phyloP scores from a whole-genome alignment of 2,888 invertebrate species.

The Drepana falcataria region DNA sequence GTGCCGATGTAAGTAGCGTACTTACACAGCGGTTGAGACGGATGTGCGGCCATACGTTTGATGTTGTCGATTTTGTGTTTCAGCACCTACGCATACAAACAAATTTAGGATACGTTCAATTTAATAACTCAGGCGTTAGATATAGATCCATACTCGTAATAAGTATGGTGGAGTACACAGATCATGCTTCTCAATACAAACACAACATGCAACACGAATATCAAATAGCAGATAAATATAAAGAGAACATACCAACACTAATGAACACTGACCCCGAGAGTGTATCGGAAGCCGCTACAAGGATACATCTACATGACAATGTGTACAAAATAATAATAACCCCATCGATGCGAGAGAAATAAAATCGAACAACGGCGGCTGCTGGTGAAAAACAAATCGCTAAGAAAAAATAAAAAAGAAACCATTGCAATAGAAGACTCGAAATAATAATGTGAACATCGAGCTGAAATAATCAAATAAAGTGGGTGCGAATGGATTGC shows the following conservation, averaged over 20 bases:
- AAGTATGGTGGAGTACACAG: slow-evolving; percentile 32
- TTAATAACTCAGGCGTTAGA: slow-evolving; percentile 7
- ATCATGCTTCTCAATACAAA: slow-evolving; percentile 41
- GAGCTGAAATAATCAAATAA: slow-evolving; percentile 36
- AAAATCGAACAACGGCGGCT: slow-evolving; percentile 31
- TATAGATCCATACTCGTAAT: slow-evolving; percentile 3
- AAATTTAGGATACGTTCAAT: slow-evolving; percentile 8
- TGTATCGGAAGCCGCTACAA: slow-evolving; percentile 8
- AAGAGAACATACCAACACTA: slow-evolving; percentile 26
- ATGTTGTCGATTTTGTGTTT: slow-evolving; percentile 97
- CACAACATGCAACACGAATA: slow-evolving; percentile 33
- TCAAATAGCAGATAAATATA: slow-evolving; percentile 23
- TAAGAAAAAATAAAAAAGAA: slow-evolving; percentile 27
- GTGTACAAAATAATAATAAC: slow-evolving; percentile 27
- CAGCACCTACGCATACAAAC: slow-evolving; percentile 83
- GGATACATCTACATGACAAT: slow-evolving; percentile 25
- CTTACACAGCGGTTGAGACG: slow-evolving; percentile 96
- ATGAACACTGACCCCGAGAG: slow-evolving; percentile 19
- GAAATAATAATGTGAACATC: slow-evolving; percentile 33
- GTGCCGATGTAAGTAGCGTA: slow-evolving; percentile 24
- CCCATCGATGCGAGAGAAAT: slow-evolving; percentile 25
- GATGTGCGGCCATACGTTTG: slow-evolving; percentile 97
- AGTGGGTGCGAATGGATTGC: slow-evolving; percentile 26
- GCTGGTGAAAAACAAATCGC: slow-evolving; percentile 20
- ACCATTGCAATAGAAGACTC: slow-evolving; percentile 27